Evolutionary conservation across 1,140 invertebrate genomes (phyloP).

Genomic region (Aphaenogaster ashmeadi): DNA sequence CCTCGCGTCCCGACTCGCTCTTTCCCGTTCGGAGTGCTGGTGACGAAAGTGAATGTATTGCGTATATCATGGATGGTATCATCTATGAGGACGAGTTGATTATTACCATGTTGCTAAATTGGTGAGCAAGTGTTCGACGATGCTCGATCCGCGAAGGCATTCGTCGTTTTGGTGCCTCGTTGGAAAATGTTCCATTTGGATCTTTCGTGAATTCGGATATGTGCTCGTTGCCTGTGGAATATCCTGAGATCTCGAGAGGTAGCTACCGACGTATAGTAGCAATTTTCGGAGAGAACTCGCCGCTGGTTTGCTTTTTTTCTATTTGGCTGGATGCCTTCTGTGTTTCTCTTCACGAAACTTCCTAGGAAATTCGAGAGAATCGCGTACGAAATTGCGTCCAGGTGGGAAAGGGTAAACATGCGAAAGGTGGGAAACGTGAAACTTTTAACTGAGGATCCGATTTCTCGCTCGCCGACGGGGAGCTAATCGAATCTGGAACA

Average conservation of each 20-base stretch:
- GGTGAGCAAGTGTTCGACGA: neutral
- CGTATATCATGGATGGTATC: neutral
- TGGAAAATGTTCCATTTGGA: neutral
- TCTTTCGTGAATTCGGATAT: neutral
- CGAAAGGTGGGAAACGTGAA: neutral
- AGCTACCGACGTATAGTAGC: neutral
- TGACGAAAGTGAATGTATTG: slow-evolving; percentile 35
- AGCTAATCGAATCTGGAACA: slow-evolving; percentile 47
- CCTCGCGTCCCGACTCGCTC: neutral
- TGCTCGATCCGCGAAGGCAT: neutral
- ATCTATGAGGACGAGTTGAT: neutral
- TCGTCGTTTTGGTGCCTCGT: neutral
- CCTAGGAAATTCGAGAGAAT: neutral
- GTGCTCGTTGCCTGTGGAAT: neutral
- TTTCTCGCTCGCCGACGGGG: neutral
- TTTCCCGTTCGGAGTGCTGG: neutral
- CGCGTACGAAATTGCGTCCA: neutral
- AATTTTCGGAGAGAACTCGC: neutral
- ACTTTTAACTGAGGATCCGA: slow-evolving; percentile 34
- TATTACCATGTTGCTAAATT: slow-evolving; percentile 1
- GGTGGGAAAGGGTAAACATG: neutral
- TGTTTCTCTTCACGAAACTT: neutral
- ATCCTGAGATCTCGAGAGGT: neutral
- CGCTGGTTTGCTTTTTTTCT: too few relatives aligned
- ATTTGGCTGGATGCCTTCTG: neutral